Evolutionary conservation across 1,140 invertebrate species (phyloP), one percentile per base, ranked within the genome.

Genomic region (Brachionus rotundiformis): DNA sequence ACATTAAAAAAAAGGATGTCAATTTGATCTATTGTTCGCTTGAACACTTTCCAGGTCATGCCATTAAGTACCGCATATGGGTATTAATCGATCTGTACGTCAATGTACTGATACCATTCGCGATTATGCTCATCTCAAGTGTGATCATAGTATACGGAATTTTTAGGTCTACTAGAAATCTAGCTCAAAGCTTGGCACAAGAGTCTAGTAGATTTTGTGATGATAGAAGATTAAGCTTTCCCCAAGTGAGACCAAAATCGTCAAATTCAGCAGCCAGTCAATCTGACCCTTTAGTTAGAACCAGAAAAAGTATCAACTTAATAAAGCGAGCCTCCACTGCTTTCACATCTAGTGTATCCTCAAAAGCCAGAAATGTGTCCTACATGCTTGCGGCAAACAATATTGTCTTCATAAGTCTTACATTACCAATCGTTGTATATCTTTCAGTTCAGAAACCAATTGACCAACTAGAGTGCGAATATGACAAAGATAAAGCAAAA

Each of bases 321-420:
- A 44, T 73, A 16, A 65, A 36, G 19, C 47, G 39, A 10, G 27
- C 33, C 13, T 81, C 54, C 27, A 68, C 63, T 27, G 25, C 79
- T 8, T 77, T 54, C 16, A 73, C 19, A 13, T 31, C 68, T 25
- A 79, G 19, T 25, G 44, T 79, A 2, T 59, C 47, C 1, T 10
- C 31, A 5, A 79, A 79, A 23, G 76, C 76, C 19, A 25, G 59
- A 39, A 81, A 31, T 68, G 54, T 81, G 1, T 81, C 79, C 19
- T 47, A 44, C 10, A 81, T 81, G 79, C 31, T 81, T 27, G 54
- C 47, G 1, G 41, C 79, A 44, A 63, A 63, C 6, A 81, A 81
- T 41, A 31, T 81, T 63, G 59, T 81, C n/a, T 81, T 81, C 63
- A 81, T 81, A 25, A 81, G 79, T 68, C 47, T 81, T 19, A 81